Evolutionary conservation across 2,888 invertebrate genomes (phyloP).

Genomic region (Limenitis camilla): DNA sequence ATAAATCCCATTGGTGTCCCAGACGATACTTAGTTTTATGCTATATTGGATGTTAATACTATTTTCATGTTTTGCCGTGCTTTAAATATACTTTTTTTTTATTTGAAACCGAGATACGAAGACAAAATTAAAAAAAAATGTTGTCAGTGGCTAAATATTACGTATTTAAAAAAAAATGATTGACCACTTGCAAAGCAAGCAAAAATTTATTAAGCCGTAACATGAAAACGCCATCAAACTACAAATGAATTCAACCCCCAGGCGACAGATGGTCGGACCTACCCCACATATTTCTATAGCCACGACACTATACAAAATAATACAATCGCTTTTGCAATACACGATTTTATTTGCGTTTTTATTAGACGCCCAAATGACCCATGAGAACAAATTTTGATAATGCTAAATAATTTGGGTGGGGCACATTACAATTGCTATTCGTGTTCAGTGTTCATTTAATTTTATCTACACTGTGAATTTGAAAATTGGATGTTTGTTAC

Average conservation of each 20-base stretch:
- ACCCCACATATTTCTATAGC: conserved; percentile 41
- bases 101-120: no score
- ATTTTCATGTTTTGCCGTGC: no score
- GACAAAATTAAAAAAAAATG: no score
- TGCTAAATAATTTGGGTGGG: not conserved
- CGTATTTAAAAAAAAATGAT: no score
- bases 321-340: conserved; percentile 34
- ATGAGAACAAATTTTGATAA: conserved; percentile 18
- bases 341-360: conserved; percentile 23
- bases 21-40: no score
- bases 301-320: conserved; percentile 26
- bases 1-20: no score
- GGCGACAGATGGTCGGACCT: conserved; percentile 53
- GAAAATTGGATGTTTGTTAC: no score
- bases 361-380: conserved; percentile 21
- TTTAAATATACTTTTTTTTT: no score
- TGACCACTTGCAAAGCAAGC: conserved; percentile 18
- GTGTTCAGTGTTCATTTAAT: not conserved
- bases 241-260: conserved; percentile 31
- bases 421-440: not conserved
- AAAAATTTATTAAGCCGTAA: conserved; percentile 28
- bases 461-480: no score
- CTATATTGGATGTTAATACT: no score
- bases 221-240: conserved; percentile 43
- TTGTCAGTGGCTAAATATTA: no score